Evolutionary conservation across 35 echinoderm and acorn worm genomes (phyloP).

Genomic region (Nesometra sesokonis): DNA sequence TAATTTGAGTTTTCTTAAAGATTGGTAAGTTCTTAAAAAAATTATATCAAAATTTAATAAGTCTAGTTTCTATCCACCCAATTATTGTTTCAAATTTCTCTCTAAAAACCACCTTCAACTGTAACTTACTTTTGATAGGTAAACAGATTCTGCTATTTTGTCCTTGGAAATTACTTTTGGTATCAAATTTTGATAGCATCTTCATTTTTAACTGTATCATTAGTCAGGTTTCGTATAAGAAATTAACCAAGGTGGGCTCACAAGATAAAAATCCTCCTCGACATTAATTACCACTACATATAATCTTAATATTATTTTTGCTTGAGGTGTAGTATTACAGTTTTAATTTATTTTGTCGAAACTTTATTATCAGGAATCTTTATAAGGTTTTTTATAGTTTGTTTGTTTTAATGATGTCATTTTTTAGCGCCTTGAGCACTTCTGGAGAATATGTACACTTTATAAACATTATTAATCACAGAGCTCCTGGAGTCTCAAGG

Average conservation of each 20-base stretch:
- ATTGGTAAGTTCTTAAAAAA: too few species aligned
- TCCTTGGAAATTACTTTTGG: background rate
- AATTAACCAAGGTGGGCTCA: background rate
- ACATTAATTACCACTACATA: background rate
- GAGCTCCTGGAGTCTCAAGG: too few species aligned
- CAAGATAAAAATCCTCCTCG: background rate
- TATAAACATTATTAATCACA: too few species aligned
- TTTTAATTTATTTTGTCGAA: background rate
- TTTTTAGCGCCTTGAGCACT: too few species aligned
- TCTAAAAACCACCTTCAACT: background rate
- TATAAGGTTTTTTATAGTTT: background rate
- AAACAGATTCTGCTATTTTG: background rate
- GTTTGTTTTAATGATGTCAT: too few species aligned
- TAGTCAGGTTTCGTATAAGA: background rate
- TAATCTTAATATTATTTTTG: background rate
- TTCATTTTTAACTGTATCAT: background rate
- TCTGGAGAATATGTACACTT: too few species aligned
- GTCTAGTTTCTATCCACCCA: background rate
- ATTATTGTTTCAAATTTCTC: background rate
- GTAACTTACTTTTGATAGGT: background rate
- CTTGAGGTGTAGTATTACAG: background rate
- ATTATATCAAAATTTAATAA: too few species aligned
- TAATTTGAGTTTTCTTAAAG: too few species aligned
- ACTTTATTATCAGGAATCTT: background rate
- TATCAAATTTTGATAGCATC: background rate